Base-by-base conservation (phyloP, 2,888 invertebrate species). In the Ennomos quercinarius region DNA sequence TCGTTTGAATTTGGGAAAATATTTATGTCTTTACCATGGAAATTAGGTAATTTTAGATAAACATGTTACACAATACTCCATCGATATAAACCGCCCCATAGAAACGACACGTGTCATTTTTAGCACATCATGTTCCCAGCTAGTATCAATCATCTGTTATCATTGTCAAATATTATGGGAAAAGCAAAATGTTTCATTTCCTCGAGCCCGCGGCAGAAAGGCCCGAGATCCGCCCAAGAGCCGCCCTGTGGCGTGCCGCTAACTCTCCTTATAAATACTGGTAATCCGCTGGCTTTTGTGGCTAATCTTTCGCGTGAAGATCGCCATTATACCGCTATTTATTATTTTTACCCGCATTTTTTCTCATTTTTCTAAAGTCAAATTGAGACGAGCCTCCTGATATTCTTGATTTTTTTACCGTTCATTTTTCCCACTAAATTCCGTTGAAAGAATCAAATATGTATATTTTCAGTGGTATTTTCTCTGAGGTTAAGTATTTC, bases 291-390 rank as follows among this genome's bases (percentile, higher is more conserved):
- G 84, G 90, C 90, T 91, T 90, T 86, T 86, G 88, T 85, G 84
- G 89, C 91, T 92, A 92, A 92, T 91, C 91, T 89, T 90, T 88
- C 82, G 87, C 90, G 89, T 88, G 87, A 84, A 91, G 87, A 89
- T 90, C 88, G 86, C 87, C 84, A 89, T 91, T 90, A 90, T 86
- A 85, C 88, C 81, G 85, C 88, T 86, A 90, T 92, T 91, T 91
- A 89, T 91, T 89, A 90, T 89, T 90, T 58, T 87, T 76, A 79
- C 80, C 76, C 82, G 77, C 78, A 84, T 85, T 89, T 87, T 89
- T 83, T 83, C 84, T 85, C 27, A 4, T 84, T 84, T 83, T 81
- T 81, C 78, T 78, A 81, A 86, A 86, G 88, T 86, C 85, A 86
- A 86, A 84, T 80, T 77, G 75, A 78, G 84, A 82, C 78, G 80